Percentiles rank a stretch among this genome's conserved stretches.
phyloP scores from a whole-genome alignment of 2,888 invertebrate species.

The Caenorhabditis imperialis region DNA sequence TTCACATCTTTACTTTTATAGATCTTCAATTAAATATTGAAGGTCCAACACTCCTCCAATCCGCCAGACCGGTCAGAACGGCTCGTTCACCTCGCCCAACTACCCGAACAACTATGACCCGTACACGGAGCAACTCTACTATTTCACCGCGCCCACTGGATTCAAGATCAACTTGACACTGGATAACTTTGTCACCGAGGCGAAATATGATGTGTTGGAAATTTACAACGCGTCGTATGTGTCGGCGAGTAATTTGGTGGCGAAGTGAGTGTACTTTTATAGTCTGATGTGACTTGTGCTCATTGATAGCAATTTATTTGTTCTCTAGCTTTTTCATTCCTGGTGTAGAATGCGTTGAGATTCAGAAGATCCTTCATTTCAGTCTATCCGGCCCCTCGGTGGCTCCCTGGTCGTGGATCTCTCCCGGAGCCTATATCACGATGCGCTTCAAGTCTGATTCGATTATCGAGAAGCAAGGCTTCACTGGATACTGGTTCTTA shows the following conservation, averaged over 20 bases:
- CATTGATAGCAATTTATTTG: too few relatives aligned
- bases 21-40: background rate
- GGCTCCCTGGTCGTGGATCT: too few relatives aligned
- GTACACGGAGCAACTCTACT: constrained; percentile 49
- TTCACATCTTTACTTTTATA: background rate
- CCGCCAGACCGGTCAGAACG: constrained; percentile 38
- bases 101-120: constrained; percentile 87
- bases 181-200: constrained; percentile 40
- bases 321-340: too few relatives aligned
- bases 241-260: constrained; percentile 4
- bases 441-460: too few relatives aligned
- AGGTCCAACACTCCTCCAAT: constrained; percentile 32
- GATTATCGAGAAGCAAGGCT: too few relatives aligned
- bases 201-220: constrained; percentile 34
- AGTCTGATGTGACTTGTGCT: too few relatives aligned
- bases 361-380: too few relatives aligned
- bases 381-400: too few relatives aligned
- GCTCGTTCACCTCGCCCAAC: constrained; percentile 82
- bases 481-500: too few relatives aligned
- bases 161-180: constrained; percentile 39
- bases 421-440: too few relatives aligned
- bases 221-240: constrained; percentile 35
- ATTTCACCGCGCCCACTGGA: constrained; percentile 29
- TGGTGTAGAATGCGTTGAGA: too few relatives aligned
- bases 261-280: too few relatives aligned